Conservation (phyloP, 2,888 invertebrate genomes). For the Scaptomyza caliginosa region DNA sequence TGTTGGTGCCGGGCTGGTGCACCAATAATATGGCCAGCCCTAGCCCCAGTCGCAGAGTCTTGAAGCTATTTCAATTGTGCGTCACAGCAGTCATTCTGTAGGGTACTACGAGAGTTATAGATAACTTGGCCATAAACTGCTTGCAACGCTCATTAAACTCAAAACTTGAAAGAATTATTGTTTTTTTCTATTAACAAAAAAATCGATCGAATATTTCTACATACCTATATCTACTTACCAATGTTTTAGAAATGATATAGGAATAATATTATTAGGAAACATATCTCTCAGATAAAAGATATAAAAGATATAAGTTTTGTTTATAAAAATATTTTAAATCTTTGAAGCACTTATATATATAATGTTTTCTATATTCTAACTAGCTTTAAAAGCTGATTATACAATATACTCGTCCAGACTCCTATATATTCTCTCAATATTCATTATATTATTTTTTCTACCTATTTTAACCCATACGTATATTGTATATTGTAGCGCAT, state of each 20-base stretch:
- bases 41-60: slow-evolving; percentile 30
- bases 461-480: slow-evolving; percentile 18
- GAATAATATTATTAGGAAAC: too few relatives aligned
- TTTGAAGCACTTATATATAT: too few relatives aligned
- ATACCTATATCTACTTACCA: too few relatives aligned
- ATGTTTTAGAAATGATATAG: too few relatives aligned
- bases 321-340: not conserved
- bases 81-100: slow-evolving; percentile 26
- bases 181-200: not conserved
- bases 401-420: not conserved
- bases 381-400: not conserved
- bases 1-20: slow-evolving; percentile 23
- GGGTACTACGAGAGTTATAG: slow-evolving; percentile 18
- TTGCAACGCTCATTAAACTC: not conserved
- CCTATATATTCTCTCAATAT: not conserved
- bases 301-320: not conserved
- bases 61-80: slow-evolving; percentile 51
- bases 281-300: too few relatives aligned
- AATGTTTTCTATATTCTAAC: not conserved
- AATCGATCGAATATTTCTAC: not conserved
- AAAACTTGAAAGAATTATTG: not conserved
- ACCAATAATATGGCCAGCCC: slow-evolving; percentile 42
- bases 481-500: slow-evolving; percentile 42
- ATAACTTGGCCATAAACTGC: slow-evolving; percentile 4
- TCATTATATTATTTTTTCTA: slow-evolving; percentile 13